Conservation (phyloP, 2,797 vertebrate species). For the Esox lucius region DNA sequence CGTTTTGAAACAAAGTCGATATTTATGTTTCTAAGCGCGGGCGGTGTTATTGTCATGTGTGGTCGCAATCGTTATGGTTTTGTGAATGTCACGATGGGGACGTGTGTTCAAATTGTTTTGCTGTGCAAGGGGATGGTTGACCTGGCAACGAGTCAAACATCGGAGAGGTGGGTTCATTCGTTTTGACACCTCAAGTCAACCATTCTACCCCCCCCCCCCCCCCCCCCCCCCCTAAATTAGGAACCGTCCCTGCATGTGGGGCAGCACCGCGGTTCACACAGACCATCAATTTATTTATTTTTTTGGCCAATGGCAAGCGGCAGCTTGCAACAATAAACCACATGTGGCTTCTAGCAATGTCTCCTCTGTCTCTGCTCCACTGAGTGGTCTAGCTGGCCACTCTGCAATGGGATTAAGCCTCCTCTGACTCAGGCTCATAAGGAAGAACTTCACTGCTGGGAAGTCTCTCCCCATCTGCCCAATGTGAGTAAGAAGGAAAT, state of each 20-base stretch:
- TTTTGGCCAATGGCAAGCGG: constrained; percentile 24
- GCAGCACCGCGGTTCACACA: constrained; percentile 24
- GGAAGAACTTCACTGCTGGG: constrained; percentile 26
- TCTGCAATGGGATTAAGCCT: constrained; percentile 30
- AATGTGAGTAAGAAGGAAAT: constrained; percentile 22
- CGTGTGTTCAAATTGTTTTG: no score
- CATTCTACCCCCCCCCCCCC: no score
- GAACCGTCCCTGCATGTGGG: not conserved
- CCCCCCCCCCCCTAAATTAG: no score
- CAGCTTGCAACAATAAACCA: constrained; percentile 49
- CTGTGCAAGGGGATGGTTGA: no score
- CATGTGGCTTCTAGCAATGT: constrained; percentile 49
- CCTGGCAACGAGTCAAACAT: no score
- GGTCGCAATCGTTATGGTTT: no score
- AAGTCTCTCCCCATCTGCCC: constrained; percentile 29
- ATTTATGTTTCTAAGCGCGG: no score
- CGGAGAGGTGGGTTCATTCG: no score
- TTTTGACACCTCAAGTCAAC: no score
- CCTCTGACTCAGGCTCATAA: constrained; percentile 36
- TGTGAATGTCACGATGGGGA: no score
- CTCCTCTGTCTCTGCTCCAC: constrained; percentile 27
- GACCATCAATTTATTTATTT: constrained; percentile 40
- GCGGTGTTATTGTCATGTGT: no score
- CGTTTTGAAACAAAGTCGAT: no score
- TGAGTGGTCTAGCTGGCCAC: constrained; percentile 31